Base-by-base conservation (phyloP, 1,140 invertebrate genomes). In the Chironomus tepperi region DNA sequence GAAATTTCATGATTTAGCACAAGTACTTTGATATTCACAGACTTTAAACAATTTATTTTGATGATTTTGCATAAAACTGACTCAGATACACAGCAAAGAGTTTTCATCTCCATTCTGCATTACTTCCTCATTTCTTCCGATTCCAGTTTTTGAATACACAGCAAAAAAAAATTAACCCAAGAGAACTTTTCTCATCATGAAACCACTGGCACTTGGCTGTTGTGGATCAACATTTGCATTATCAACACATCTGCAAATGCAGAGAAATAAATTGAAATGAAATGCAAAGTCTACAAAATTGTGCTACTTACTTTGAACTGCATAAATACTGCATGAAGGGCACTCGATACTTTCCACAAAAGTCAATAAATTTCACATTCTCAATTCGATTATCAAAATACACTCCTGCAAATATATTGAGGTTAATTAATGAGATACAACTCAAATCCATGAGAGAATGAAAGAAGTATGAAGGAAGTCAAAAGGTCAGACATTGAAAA, bases 301-400 rank as follows among this genome's bases (percentile, higher is more conserved):
- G 24, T 34, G 15, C 1, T 19, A 18, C 16, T 21, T 96, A 98
- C 77, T 91, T 91, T 9, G 95, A 94, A 73, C 95, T 98, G 84
- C 98, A 99, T 16, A 99, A 85, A 81, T 98, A 99, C 65, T 70
- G 65, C 65, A 70, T 19, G 18, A 70, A 82, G 0, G 98, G 98
- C n/a, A 99, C 89, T 70, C 95, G 88, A 82, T 98, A 99, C 83
- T 98, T 98, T 6, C 98, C 98, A 81, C 98, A 99, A 81, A 99
- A 99, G 81, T 99, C 98, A 0, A 99, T 97, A 84, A 99, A 99
- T 83, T 99, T 99, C 7, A 99, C 92, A 79, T 98, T 96, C 80
- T 99, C 97, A 9, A 98, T 93, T 73, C 95, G 85, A 77, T 94
- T 96, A 79, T 98, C 92, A 83, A 99, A 99, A 83, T 96, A 99